These are phyloP conservation scores for Acanthurus tractus DNA, from an alignment of 2,797 vertebrate species.

Conservation along the genomic window DNA sequence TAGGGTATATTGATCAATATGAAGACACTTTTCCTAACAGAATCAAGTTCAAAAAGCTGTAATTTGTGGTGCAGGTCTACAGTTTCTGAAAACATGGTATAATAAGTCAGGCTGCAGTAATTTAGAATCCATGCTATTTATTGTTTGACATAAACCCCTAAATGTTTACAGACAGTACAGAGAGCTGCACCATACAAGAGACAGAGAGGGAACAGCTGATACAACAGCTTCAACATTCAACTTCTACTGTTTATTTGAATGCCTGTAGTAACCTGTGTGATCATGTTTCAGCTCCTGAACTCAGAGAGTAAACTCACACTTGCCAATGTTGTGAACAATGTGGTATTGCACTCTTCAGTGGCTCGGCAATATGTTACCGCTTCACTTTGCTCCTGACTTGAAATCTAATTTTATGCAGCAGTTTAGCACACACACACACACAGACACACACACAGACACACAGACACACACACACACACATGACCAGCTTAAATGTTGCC, in stretches of 20 bases:
- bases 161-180: slow-evolving; percentile 1
- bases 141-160: slow-evolving; percentile 1
- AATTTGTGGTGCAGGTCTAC: background rate
- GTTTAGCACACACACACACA: slow-evolving; percentile 24
- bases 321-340: slow-evolving; percentile 40
- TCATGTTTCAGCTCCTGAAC: slow-evolving; percentile 64
- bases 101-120: slow-evolving; percentile 17
- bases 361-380: slow-evolving; percentile 33
- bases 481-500: slow-evolving; percentile 60
- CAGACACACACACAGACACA: background rate
- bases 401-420: slow-evolving; percentile 35
- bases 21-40: background rate
- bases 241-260: slow-evolving; percentile 37
- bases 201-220: slow-evolving; percentile 40
- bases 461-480: slow-evolving; percentile 23
- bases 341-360: slow-evolving; percentile 10
- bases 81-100: background rate
- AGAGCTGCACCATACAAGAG: slow-evolving; percentile 11
- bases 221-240: slow-evolving; percentile 24
- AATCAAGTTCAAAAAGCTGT: background rate
- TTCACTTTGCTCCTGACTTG: slow-evolving; percentile 22
- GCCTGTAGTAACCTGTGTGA: slow-evolving; percentile 40
- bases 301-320: slow-evolving; percentile 27
- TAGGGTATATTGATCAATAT: background rate
- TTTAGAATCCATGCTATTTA: background rate